A percentile compares a stretch with the other conserved stretches of the same genome.
These are phyloP conservation scores for Xestia rhomboidea DNA, from an alignment of 2,888 invertebrate species.

Conservation along the genomic window DNA sequence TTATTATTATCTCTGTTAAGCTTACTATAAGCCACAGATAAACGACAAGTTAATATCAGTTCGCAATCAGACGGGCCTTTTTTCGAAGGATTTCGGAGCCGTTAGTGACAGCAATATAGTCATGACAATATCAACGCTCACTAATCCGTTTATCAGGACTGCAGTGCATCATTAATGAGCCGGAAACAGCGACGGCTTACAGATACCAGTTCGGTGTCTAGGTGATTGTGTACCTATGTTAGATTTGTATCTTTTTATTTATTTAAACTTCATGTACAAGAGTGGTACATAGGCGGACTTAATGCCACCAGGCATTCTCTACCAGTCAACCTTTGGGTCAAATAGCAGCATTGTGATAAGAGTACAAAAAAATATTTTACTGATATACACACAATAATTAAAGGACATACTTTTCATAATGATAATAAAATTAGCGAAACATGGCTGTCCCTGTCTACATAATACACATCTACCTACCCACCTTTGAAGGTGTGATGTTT, in stretches of 20 bases:
- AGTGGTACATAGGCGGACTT: too few relatives aligned
- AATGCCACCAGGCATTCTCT: too few relatives aligned
- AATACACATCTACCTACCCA: neutral
- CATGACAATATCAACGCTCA: conserved; percentile 9
- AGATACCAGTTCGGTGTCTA: conserved; percentile 17
- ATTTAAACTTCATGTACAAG: too few relatives aligned
- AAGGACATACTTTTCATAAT: neutral
- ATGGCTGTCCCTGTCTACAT: neutral
- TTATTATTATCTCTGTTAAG: neutral
- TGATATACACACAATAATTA: too few relatives aligned
- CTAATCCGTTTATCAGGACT: conserved; percentile 37
- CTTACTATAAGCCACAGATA: neutral
- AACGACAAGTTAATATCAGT: neutral
- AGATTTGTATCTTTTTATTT: conserved; percentile 24
- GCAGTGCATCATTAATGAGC: neutral
- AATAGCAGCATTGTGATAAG: too few relatives aligned
- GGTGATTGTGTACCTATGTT: conserved; percentile 1
- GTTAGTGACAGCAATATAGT: neutral
- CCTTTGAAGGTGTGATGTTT: neutral
- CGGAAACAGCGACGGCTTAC: conserved; percentile 7
- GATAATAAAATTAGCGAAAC: neutral
- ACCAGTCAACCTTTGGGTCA: too few relatives aligned
- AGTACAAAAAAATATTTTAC: too few relatives aligned
- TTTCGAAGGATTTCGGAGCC: neutral
- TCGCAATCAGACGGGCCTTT: neutral